phyloP scores from a whole-genome alignment of 2,113 vertebrate genomes.

The Lota lota region DNA sequence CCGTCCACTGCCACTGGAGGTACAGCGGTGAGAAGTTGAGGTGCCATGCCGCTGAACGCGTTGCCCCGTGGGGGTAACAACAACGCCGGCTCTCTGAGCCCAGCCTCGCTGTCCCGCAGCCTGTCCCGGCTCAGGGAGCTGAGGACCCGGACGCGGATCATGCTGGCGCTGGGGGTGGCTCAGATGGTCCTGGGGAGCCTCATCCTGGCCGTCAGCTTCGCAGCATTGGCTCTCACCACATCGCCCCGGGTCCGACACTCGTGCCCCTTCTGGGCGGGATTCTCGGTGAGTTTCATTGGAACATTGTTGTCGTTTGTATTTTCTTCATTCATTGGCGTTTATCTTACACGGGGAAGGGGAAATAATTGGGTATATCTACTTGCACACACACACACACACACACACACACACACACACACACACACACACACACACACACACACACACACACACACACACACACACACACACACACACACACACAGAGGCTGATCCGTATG shows the following conservation, averaged over 20 bases:
- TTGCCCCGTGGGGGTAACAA: constrained; percentile 67
- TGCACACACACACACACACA: too few species aligned
- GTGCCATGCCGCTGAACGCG: constrained; percentile 71
- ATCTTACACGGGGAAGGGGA: too few species aligned
- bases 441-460: too few species aligned
- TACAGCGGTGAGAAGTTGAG: background rate
- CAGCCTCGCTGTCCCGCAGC: constrained; percentile 85
- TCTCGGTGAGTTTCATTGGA: constrained; percentile 84
- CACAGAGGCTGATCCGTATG: too few species aligned
- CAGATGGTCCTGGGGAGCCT: constrained; percentile 96
- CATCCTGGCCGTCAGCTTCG: constrained; percentile 95
- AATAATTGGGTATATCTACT: too few species aligned
- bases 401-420: too few species aligned
- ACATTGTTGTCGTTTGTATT: too few species aligned
- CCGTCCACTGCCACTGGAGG: too few species aligned
- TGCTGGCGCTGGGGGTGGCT: constrained; percentile 90
- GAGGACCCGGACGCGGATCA: constrained; percentile 86
- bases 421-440: too few species aligned
- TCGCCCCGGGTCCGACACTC: constrained; percentile 94
- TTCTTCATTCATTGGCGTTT: too few species aligned
- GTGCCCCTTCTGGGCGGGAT: constrained; percentile 97
- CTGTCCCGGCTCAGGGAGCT: constrained; percentile 85
- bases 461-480: too few species aligned
- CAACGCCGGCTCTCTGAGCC: constrained; percentile 75
- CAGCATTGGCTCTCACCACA: constrained; percentile 92